Evolutionary conservation across 2,888 invertebrate genomes (phyloP), one percentile per base, ranked within the genome.

Genomic region (Geophilus truncorum): DNA sequence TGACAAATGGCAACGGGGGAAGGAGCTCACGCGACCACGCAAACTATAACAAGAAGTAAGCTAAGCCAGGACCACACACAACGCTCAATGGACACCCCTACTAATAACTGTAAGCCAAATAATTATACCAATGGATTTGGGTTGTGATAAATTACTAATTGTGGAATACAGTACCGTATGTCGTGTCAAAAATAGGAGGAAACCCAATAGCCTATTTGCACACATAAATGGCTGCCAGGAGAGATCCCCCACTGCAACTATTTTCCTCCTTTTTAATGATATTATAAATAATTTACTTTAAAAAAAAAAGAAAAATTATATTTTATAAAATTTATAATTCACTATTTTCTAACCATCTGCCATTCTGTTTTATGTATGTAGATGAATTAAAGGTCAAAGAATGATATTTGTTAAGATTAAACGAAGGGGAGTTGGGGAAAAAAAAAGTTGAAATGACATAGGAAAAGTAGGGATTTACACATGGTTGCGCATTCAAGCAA

Each of bases 81-180:
- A 70, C 10, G 70, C 70, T 10, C 15, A 25, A 70, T 70, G 70
- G 70, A 70, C 70, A 70, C 70, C 70, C 70, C 70, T 28, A 25
- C 70, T 70, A 70, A 70, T 70, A 70, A 70, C 70, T 70, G 25
- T 70, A 70, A 70, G 70, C 70, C 28, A 70, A 70, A 70, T 70
- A 70, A 70, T 70, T 70, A 70, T n/a, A 28, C 25, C 70, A 25
- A 70, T 70, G 70, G 70, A 70, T 70, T 28, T 70, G 70, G 25
- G 25, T 70, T 70, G 70, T 70, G 28, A 70, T 70, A 70, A 70
- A 70, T 70, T 70, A 70, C 70, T 70, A 70, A 70, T 70, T 70
- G 70, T 51, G 51, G 51, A 51, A 51, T 51, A 51, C 51, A 51
- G 51, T 51, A 18, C 51, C 51, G 51, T 51, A 51, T 51, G 51